Base-by-base conservation (phyloP, 2,113 vertebrate species). In the Miniopterus natalensis region DNA sequence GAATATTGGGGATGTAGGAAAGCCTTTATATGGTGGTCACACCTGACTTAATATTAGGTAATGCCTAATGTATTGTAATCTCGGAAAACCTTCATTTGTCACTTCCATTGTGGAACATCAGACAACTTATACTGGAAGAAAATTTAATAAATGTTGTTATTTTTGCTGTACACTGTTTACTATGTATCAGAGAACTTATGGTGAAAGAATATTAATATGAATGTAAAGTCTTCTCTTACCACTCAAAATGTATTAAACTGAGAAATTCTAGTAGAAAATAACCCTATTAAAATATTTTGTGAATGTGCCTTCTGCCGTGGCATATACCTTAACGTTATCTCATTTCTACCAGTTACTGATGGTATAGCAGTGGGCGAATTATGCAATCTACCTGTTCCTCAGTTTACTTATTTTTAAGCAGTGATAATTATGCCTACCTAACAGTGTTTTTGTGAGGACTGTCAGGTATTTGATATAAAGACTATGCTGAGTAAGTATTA, bases 81-180 rank as follows among this genome's bases (percentile, higher is more conserved):
- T 94, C 66, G 84, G 75, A 77, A 90, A 92, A 73, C 80, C 23
- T 81, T 88, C 51, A 65, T 68, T n/a, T 92, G 51, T 89, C 63
- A 84, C 27, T 66, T 94, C n/a, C 25, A 27, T 92, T 84, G 25
- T 17, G 21, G 47, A 88, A 71, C 25, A 84, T 90, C 36, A 78
- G 74, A 75, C 36, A 87, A 86, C 18, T 63, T 36, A 81, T 84
- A 70, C 53, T 77, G 81, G 78, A 70, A 93, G 80, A 95, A 90
- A 96, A 87, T 65, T 70, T 55, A 95, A 80, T 95, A 88, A 95
- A 94, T 42, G 8, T 70, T 20, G 23, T 78, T 90, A 31, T 66
- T 92, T 85, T 92, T 73, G 86, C 47, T 20, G 95, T 3, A 73
- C 63, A 61, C 14, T 94, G 68, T 51, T 96, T 93, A 68, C 51